A percentile compares a stretch with the other conserved stretches of the same genome.
Evolutionary conservation across 2,113 vertebrate genomes (phyloP).

Genomic region (Tachysurus fulvidraco): DNA sequence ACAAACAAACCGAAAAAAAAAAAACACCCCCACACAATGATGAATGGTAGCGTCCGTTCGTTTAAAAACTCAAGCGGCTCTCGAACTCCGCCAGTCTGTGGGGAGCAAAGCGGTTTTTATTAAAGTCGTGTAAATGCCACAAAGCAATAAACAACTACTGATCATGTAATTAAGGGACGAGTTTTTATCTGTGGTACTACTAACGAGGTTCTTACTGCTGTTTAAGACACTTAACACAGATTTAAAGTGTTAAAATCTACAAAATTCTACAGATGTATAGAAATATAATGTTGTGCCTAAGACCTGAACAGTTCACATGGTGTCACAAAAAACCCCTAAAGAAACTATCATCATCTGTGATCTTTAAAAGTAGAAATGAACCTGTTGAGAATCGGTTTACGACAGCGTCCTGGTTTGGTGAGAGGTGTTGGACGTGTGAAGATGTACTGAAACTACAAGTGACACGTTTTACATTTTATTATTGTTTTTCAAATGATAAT

Average conservation of each 20-base stretch:
- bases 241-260: no score
- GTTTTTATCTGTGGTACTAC: neutral
- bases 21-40: neutral
- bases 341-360: neutral
- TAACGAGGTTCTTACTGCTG: neutral
- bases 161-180: neutral
- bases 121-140: neutral
- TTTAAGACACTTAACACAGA: neutral
- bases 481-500: conserved; percentile 26
- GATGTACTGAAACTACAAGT: neutral
- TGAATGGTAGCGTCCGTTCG: neutral
- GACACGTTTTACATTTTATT: conserved; percentile 32
- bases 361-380: neutral
- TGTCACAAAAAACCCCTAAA: neutral
- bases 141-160: neutral
- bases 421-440: neutral
- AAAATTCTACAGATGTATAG: no score
- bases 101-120: no score
- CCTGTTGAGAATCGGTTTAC: neutral
- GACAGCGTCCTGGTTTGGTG: no score
- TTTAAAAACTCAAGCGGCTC: neutral
- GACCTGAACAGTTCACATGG: no score
- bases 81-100: no score
- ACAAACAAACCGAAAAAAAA: no score
- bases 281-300: no score